Evolutionary conservation across 2,113 vertebrate species (phyloP).

Genomic region (Scomber scombrus): DNA sequence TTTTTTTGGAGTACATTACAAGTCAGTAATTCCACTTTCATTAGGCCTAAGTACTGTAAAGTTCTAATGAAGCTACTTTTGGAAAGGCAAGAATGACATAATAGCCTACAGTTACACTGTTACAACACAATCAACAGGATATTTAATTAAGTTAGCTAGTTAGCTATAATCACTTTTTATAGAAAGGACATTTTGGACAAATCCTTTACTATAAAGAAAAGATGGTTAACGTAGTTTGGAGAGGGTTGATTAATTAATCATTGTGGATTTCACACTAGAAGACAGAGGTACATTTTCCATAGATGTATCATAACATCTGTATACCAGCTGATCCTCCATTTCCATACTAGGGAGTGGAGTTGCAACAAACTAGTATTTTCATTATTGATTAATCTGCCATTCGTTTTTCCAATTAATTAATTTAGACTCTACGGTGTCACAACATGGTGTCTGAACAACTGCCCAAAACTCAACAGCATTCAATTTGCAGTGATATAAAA

Average conservation of each 20-base stretch:
- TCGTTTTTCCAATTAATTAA: no score
- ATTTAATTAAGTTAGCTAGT: neutral
- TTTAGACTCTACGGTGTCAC: no score
- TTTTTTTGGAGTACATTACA: slow-evolving; percentile 48
- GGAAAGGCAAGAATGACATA: slow-evolving; percentile 28
- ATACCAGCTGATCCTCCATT: neutral
- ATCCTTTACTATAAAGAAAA: neutral
- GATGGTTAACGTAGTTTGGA: neutral
- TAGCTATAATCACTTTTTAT: neutral
- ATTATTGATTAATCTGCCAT: no score
- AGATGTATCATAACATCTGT: neutral
- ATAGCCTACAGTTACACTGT: neutral
- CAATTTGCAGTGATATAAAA: no score
- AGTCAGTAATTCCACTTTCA: slow-evolving; percentile 49
- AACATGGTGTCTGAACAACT: no score
- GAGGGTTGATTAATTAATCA: no score
- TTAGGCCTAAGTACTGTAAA: slow-evolving; percentile 41
- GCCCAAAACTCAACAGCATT: no score
- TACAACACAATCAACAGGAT: slow-evolving; percentile 5
- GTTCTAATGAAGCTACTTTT: slow-evolving; percentile 20
- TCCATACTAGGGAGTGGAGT: neutral
- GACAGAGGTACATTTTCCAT: neutral
- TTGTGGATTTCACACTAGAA: no score
- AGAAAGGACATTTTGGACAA: slow-evolving; percentile 14
- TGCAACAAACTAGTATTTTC: no score